Conservation (phyloP, 2,113 vertebrate genomes). For the Dromas ardeola region DNA sequence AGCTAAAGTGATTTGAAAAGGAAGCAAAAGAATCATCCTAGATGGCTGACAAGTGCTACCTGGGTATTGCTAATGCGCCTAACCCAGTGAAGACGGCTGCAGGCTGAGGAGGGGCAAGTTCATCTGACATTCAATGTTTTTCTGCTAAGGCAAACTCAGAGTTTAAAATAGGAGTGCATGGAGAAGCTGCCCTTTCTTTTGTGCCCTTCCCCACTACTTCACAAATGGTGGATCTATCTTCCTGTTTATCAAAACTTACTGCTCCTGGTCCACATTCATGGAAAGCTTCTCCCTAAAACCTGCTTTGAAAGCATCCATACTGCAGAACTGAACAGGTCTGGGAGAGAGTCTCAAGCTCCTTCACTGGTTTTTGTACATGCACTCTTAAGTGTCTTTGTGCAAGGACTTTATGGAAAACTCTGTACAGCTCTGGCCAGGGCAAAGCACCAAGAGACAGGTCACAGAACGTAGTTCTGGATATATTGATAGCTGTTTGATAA, state of each 20-base stretch:
- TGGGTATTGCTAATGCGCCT: neutral
- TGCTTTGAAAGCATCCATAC: neutral
- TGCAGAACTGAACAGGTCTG: neutral
- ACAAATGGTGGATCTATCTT: neutral
- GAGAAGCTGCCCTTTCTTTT: neutral
- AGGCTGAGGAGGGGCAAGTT: neutral
- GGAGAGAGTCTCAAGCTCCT: neutral
- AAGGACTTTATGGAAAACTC: neutral
- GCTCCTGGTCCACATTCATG: neutral
- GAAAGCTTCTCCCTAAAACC: neutral
- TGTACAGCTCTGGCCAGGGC: neutral
- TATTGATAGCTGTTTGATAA: neutral
- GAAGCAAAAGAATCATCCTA: neutral
- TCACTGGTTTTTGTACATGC: rapidly evolving
- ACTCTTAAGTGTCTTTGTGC: neutral
- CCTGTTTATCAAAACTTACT: neutral
- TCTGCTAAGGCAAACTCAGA: neutral
- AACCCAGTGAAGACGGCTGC: rapidly evolving
- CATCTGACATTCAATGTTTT: no score
- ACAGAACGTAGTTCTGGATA: neutral
- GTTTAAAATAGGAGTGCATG: rapidly evolving
- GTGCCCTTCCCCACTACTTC: neutral
- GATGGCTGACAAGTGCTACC: neutral
- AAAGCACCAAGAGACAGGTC: neutral
- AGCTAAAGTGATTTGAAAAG: neutral